These are phyloP conservation scores for Apodemus speciosus DNA, from an alignment of 2,113 vertebrate genomes.

Conservation along the genomic window DNA sequence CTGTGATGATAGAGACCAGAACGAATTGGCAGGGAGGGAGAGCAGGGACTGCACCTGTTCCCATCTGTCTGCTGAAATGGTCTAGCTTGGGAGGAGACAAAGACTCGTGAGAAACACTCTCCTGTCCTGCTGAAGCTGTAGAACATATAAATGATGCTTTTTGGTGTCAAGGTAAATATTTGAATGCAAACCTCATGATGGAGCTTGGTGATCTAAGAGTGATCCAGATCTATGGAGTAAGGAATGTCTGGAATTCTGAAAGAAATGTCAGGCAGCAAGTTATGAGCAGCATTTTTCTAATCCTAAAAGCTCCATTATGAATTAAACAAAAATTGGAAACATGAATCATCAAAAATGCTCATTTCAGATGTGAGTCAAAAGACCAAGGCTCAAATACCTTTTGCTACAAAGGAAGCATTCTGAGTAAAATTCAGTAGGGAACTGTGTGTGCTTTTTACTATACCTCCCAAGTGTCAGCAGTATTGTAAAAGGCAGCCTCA, in stretches of 20 bases:
- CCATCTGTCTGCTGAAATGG: constrained; percentile 78
- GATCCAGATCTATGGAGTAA: not conserved
- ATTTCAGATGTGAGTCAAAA: not conserved
- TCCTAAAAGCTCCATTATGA: not conserved
- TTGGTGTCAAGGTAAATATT: not conserved
- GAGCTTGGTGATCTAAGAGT: constrained; percentile 34
- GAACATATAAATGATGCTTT: not conserved
- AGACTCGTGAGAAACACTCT: constrained; percentile 40
- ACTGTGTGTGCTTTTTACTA: not conserved
- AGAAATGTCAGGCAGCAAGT: constrained; percentile 12
- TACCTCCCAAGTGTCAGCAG: not conserved
- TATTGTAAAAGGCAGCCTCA: constrained; percentile 37
- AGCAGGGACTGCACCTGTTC: constrained; percentile 81
- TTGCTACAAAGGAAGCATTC: not conserved
- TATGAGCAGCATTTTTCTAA: not conserved
- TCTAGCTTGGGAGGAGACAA: constrained; percentile 68
- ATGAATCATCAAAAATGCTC: not conserved
- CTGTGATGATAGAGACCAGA: constrained; percentile 75
- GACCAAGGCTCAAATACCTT: not conserved
- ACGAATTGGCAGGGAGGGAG: constrained; percentile 70
- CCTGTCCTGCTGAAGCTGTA: not conserved
- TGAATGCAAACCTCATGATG: constrained; percentile 12
- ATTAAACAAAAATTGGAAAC: not conserved
- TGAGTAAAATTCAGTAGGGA: not conserved
- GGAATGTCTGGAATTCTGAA: constrained; percentile 38